Conservation (phyloP, 2,797 vertebrate species). For the Hydrolagus colliei region DNA sequence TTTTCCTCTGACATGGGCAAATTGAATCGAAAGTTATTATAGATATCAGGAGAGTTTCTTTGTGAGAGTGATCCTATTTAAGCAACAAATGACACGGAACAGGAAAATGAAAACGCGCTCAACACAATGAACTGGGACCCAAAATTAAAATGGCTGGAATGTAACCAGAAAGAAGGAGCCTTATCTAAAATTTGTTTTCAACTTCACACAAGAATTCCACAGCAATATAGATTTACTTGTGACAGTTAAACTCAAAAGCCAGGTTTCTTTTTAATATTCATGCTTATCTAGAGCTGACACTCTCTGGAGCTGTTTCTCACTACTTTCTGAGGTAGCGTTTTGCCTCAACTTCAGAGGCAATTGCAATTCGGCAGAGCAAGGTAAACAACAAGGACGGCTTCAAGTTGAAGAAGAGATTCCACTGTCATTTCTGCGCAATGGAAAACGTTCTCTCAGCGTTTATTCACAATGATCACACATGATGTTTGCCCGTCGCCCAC, state of each 20-base stretch:
- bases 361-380: too few relatives aligned
- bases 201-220: neutral
- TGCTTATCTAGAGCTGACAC: too few relatives aligned
- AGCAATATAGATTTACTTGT: neutral
- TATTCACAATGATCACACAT: too few relatives aligned
- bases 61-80: neutral
- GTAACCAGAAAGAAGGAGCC: neutral
- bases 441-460: too few relatives aligned
- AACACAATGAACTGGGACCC: neutral
- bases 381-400: too few relatives aligned
- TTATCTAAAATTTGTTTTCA: neutral
- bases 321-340: too few relatives aligned
- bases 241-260: neutral
- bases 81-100: neutral
- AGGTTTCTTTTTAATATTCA: too few relatives aligned
- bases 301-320: too few relatives aligned
- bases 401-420: too few relatives aligned
- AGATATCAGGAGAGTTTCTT: neutral
- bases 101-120: neutral
- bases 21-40: neutral
- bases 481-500: too few relatives aligned
- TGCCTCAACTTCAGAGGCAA: too few relatives aligned
- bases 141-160: neutral
- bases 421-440: too few relatives aligned
- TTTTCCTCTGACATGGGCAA: neutral